A percentile compares a stretch with the other conserved stretches of the same genome.
phyloP scores from a whole-genome alignment of 2,797 vertebrate species.

The Sebastes nivosus region DNA sequence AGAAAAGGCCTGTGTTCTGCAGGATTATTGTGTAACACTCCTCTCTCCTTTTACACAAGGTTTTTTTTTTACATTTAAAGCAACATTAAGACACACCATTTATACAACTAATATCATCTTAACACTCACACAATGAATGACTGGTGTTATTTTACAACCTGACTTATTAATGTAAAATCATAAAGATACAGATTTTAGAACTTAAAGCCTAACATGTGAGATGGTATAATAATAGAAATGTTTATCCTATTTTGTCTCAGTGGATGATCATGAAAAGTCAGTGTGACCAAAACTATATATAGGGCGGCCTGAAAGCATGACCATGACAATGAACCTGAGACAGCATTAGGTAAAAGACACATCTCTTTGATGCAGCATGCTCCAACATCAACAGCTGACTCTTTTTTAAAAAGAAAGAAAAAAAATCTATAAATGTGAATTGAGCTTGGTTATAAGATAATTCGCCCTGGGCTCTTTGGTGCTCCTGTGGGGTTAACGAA shows the following conservation, averaged over 20 bases:
- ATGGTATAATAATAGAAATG: not conserved
- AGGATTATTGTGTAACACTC: not conserved
- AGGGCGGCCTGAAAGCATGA: slow-evolving; percentile 7
- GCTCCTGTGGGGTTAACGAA: slow-evolving; percentile 31
- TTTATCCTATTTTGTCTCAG: not conserved
- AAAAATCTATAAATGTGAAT: slow-evolving; percentile 8
- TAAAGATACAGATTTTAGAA: not conserved
- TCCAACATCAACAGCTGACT: slow-evolving; percentile 28
- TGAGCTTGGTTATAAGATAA: slow-evolving; percentile 20
- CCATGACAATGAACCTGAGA: slow-evolving; percentile 38
- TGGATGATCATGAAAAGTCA: not conserved
- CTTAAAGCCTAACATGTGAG: not conserved
- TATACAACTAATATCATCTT: not conserved
- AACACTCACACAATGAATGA: not conserved
- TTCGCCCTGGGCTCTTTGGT: slow-evolving; percentile 22
- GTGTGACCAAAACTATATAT: not conserved
- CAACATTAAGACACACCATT: not conserved
- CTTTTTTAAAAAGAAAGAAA: no score
- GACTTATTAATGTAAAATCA: not conserved
- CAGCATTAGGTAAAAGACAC: not conserved
- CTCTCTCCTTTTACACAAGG: not conserved
- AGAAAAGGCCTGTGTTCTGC: not conserved
- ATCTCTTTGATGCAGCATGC: slow-evolving; percentile 7
- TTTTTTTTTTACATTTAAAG: not conserved
- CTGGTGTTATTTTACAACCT: not conserved